Evolutionary conservation across 2,113 vertebrate genomes (phyloP).

Genomic region (Ondatra zibethicus): DNA sequence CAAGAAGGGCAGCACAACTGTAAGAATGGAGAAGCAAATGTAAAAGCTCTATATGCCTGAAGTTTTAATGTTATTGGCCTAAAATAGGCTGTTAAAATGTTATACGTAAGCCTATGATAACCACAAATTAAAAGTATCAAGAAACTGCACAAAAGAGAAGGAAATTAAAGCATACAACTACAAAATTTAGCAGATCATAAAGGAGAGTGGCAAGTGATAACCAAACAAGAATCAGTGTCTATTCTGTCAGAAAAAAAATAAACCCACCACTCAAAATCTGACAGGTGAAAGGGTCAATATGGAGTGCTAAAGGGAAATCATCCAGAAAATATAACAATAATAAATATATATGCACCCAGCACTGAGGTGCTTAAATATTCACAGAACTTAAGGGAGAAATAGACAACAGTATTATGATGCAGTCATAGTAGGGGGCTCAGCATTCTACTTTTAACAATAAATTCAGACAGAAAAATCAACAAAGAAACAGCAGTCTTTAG

Average conservation of each 20-base stretch:
- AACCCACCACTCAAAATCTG: not conserved
- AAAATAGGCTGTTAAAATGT: not conserved
- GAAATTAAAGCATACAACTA: not conserved
- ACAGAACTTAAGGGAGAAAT: not conserved
- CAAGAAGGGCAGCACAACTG: not conserved
- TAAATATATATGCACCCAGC: not conserved
- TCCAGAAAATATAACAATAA: not conserved
- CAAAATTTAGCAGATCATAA: not conserved
- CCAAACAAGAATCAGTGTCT: not conserved
- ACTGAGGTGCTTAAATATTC: not conserved
- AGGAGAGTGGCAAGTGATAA: not conserved
- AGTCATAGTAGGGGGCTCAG: not conserved
- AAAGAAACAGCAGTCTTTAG: not conserved
- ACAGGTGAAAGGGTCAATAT: not conserved
- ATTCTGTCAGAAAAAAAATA: not conserved
- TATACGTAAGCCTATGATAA: not conserved
- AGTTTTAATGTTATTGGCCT: not conserved
- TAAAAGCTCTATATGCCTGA: not conserved
- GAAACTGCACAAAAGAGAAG: not conserved
- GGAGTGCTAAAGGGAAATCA: not conserved
- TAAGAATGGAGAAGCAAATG: not conserved
- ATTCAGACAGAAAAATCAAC: not conserved
- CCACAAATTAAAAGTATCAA: not conserved
- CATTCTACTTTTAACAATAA: not conserved
- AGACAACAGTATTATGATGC: not conserved